phyloP scores from a whole-genome alignment of 2,113 vertebrate genomes.

The Caranx ignobilis region DNA sequence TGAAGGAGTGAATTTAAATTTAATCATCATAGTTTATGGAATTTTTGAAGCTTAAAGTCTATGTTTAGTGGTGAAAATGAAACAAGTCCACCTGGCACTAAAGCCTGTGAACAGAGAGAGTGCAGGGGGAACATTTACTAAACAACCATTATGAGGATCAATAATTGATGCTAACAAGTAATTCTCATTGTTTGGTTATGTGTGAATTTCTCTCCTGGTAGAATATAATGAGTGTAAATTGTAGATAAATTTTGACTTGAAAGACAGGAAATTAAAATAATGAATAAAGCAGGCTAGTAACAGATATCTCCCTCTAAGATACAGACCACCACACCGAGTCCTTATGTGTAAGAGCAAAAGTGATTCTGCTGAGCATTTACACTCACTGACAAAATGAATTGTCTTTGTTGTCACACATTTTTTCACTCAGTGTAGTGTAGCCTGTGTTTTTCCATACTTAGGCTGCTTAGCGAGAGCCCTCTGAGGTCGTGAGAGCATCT shows the following conservation, averaged over 20 bases:
- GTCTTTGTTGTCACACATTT: slow-evolving; percentile 3
- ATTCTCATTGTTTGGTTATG: slow-evolving; percentile 24
- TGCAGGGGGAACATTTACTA: slow-evolving; percentile 10
- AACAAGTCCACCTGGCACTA: slow-evolving; percentile 9
- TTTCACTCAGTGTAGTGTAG: slow-evolving; percentile 10
- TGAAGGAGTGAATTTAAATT: background rate
- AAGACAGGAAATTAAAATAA: background rate
- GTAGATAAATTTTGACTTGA: background rate
- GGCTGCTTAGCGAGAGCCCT: slow-evolving; percentile 47
- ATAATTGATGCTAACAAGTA: slow-evolving; percentile 4
- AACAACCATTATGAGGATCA: slow-evolving; percentile 23
- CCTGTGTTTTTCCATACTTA: slow-evolving; percentile 29
- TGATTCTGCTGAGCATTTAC: background rate
- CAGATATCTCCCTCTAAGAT: too few species aligned
- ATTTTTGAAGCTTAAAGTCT: background rate
- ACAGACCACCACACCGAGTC: too few species aligned
- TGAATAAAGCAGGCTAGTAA: slow-evolving; percentile 3
- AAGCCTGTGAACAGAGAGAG: background rate
- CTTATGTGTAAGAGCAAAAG: too few species aligned
- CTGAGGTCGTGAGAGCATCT: slow-evolving; percentile 54
- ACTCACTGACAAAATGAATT: background rate
- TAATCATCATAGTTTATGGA: slow-evolving; percentile 19
- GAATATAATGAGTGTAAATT: background rate
- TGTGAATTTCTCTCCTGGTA: slow-evolving; percentile 10
- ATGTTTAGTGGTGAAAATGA: background rate